Evolutionary conservation across 2,113 vertebrate genomes (phyloP), one percentile per base, ranked within the genome.

Genomic region (Phyllostomus hastatus): DNA sequence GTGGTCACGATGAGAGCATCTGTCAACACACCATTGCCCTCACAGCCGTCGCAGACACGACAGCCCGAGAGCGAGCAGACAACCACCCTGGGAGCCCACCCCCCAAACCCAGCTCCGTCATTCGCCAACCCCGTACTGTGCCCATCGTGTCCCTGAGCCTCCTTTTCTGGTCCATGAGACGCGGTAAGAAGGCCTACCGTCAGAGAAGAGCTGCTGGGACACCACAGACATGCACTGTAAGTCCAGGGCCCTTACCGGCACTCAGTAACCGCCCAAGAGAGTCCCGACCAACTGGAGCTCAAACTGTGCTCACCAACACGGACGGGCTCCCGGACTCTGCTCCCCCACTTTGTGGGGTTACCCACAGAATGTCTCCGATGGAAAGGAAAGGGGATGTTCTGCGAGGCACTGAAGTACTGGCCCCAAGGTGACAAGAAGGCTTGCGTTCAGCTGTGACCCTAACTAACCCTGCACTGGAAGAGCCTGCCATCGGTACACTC

Each of bases 1-100:
- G 90, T 0, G 50, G 33, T 16, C n/a, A 26, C 0, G 0, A 88
- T 7, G 69, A 66, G 41, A 91, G 9, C 10, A 15, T 3, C 4
- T 22, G 50, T 96, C n/a, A 67, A 54, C 67, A 16, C 16, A 26
- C 73, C 0, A 2, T 3, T 52, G 31, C 57, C 61, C 24, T 66
- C 22, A 35, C 2, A 33, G 78, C 82, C 78, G 9, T 10, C 2
- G 14, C 10, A 83, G 31, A 72, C 35, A 83, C 1, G 1, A 78
- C 2, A 61, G 57, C 26, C 31, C 20, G 24, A 10, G 33, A 17
- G 15, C 19, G n/a, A 50, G 7, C 57, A 28, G 16, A 38, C 4
- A 54, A 48, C 61, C 64, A 22, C 38, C 7, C 0, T 31, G 54
- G 54, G 16, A 46, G 17, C 15, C 31, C 4, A 0, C 2, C 43